Conservation (phyloP, 92 coral and sea anemone species). For the Actinostola sp. region DNA sequence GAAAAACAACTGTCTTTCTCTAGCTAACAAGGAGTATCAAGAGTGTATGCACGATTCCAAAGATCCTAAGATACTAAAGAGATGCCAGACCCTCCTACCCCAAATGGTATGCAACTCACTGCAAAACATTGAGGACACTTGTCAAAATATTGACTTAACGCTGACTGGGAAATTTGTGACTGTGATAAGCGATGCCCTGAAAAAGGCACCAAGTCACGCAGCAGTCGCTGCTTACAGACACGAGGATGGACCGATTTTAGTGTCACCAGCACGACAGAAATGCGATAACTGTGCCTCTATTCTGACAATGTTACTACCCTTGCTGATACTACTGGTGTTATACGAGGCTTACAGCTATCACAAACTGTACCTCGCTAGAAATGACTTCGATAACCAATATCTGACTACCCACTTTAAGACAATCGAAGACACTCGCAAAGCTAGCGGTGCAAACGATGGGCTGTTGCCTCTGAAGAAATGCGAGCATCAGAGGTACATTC, state of each 20-base stretch:
- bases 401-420: constrained; percentile 92
- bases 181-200: neutral
- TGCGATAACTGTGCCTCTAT: constrained; percentile 52
- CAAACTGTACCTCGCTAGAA: constrained; percentile 75
- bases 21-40: neutral
- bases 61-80: constrained; percentile 16
- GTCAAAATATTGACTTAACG: constrained; percentile 33
- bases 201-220: constrained; percentile 17
- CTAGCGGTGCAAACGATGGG: constrained; percentile 83
- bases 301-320: constrained; percentile 73
- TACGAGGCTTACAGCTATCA: constrained; percentile 91
- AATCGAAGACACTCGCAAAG: constrained; percentile 87
- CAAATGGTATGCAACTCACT: constrained; percentile 39
- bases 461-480: constrained; percentile 89
- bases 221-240: constrained; percentile 9
- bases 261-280: constrained; percentile 32
- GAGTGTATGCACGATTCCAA: constrained; percentile 5
- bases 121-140: constrained; percentile 24
- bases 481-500: constrained; percentile 84
- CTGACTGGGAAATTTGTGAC: neutral
- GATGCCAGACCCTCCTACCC: constrained; percentile 46
- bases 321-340: constrained; percentile 70
- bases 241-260: constrained; percentile 8
- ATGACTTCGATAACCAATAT: constrained; percentile 87
- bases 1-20: constrained; percentile 27